These are phyloP conservation scores for Percopsis transmontana DNA, from an alignment of 2,113 vertebrate genomes.

Conservation along the genomic window DNA sequence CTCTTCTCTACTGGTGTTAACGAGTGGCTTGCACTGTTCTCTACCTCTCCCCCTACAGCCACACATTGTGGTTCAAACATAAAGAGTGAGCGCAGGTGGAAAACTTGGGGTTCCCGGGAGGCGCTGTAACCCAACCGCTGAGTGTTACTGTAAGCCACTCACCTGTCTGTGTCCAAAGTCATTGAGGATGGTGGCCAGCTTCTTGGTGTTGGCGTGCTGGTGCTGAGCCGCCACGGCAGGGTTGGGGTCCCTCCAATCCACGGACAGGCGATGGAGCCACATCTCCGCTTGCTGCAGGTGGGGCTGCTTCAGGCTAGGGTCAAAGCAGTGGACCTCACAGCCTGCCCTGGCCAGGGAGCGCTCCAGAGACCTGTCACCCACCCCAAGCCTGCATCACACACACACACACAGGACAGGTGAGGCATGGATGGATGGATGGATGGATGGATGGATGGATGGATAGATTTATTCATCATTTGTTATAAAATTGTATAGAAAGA, in stretches of 20 bases:
- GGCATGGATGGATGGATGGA: background rate
- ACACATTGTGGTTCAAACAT: background rate
- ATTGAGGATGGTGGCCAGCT: constrained; percentile 87
- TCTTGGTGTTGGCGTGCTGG: constrained; percentile 83
- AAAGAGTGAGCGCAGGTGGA: no score
- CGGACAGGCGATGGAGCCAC: constrained; percentile 90
- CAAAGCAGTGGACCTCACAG: constrained; percentile 93
- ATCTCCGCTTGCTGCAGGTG: constrained; percentile 82
- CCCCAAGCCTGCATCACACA: constrained; percentile 79
- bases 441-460: background rate
- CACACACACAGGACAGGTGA: background rate
- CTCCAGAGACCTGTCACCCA: constrained; percentile 82
- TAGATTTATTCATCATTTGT: background rate
- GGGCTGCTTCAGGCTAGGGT: constrained; percentile 85
- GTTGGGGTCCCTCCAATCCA: constrained; percentile 94
- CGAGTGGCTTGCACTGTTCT: background rate
- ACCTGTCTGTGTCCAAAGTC: constrained; percentile 94
- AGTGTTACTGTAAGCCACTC: background rate
- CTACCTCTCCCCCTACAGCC: background rate
- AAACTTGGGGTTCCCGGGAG: no score
- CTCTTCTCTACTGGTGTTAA: background rate
- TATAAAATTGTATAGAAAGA: background rate
- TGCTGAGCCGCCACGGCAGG: constrained; percentile 80
- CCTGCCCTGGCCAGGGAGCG: constrained; percentile 78
- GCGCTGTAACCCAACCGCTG: no score